Evolutionary conservation across 1,140 invertebrate genomes (phyloP), one percentile per base, ranked within the genome.

Genomic region (Bathynomus jamesi): DNA sequence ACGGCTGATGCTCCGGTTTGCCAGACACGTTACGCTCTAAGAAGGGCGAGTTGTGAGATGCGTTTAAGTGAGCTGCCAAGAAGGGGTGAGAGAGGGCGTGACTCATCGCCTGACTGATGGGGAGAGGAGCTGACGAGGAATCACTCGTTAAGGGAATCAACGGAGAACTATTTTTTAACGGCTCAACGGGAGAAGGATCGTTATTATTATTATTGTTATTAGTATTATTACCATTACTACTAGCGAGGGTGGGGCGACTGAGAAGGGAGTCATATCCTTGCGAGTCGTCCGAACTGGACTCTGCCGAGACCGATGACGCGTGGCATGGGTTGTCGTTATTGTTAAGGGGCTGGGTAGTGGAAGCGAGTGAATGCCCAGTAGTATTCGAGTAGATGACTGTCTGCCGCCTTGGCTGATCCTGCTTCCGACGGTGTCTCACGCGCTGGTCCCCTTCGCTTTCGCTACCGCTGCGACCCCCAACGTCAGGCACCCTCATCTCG

Each of bases 31-130:
- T 53, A 17, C 40, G 13, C 13, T 53, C 40, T 53, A 53, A 53
- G 13, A 53, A 53, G n/a, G n/a, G n/a, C 21, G 40, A 53, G 40
- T 70, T 53, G 61, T 71, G 72, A 32, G 73, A 67, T 25, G 72
- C 53, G 64, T 74, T 74, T 24, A 77, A 60, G 31, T 77, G 72
- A 21, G 69, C 72, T 29, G 76, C 76, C 61, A 77, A 66, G 62
- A 77, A 77, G 21, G 76, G 76, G 28, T 77, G 76, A 28, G 76
- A 71, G 24, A 77, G 72, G 62, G 72, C 76, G 64, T 77, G 76
- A 29, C 76, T 77, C 76, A 77, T 77, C 27, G 76, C 76, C 67
- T 74, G 72, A 67, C 76, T 77, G 69, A 77, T 77, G 30, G 65
- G 69, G 62, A 69, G 32, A 29, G 60, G 53, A 69, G 40, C 28